A percentile compares a stretch with the other conserved stretches of the same genome.
Conservation (phyloP, 2,797 vertebrate genomes). For the Gallinago stenura region DNA sequence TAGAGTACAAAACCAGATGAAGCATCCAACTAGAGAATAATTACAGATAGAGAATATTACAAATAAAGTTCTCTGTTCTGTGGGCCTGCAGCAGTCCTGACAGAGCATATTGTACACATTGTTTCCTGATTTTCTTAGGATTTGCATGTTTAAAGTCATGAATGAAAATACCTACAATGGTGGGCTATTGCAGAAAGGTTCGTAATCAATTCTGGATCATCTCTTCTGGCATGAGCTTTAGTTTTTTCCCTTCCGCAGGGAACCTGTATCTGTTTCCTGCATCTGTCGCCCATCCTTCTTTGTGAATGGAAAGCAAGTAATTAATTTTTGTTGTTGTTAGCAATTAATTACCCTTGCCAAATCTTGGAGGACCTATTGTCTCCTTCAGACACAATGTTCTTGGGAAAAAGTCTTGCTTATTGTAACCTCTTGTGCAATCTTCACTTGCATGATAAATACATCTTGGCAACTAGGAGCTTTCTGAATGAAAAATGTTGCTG, state of each 20-base stretch:
- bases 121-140: conserved; percentile 1
- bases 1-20: not conserved
- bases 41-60: not conserved
- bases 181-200: not conserved
- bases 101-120: not conserved
- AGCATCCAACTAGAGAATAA: not conserved
- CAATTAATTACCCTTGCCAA: conserved; percentile 42
- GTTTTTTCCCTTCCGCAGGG: conserved; percentile 19
- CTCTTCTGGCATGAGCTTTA: conserved; percentile 12
- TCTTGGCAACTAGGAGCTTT: conserved; percentile 52
- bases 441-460: conserved; percentile 55
- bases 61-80: not conserved
- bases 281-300: conserved; percentile 54
- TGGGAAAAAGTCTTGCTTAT: conserved; percentile 52
- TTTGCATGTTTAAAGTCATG: conserved; percentile 12
- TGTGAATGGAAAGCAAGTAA: conserved; percentile 62
- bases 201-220: conserved; percentile 23
- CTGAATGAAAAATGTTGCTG: conserved; percentile 68
- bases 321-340: conserved; percentile 48
- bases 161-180: conserved; percentile 50
- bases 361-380: conserved; percentile 58
- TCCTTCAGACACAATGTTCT: conserved; percentile 55
- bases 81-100: not conserved
- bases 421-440: conserved; percentile 55
- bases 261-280: conserved; percentile 69